Conservation (phyloP, 1,140 invertebrate genomes). For the Pemphigus obesinymphae region DNA sequence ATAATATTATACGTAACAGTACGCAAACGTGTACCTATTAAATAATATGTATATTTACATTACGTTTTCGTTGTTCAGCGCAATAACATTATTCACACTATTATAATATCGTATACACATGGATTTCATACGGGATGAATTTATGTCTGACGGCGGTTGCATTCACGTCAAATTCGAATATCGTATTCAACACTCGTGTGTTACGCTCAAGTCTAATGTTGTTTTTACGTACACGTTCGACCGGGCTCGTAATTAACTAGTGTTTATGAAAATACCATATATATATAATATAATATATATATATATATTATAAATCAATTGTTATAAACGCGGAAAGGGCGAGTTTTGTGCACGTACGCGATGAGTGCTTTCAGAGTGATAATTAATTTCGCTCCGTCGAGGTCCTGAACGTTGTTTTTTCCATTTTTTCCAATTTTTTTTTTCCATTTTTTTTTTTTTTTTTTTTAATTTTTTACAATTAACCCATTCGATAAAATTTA, state of each 20-base stretch:
- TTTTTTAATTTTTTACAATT: background rate
- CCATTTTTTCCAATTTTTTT: no score
- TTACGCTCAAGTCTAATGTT: background rate
- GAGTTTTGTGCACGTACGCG: background rate
- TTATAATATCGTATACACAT: no score
- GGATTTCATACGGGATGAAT: no score
- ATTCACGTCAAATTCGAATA: no score
- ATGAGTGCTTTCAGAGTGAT: slow-evolving; percentile 1
- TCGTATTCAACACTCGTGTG: background rate
- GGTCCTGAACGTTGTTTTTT: background rate
- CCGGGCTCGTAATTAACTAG: background rate
- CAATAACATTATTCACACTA: no score
- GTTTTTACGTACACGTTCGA: background rate
- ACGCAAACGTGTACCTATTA: no score
- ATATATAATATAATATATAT: no score
- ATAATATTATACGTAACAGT: no score
- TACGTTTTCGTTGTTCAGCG: no score
- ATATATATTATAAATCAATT: slow-evolving; percentile 24
- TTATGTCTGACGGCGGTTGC: no score
- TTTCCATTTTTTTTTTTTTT: background rate
- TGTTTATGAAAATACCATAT: background rate
- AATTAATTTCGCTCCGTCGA: background rate
- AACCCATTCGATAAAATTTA: no score
- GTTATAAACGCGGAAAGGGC: background rate
- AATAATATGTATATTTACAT: no score